Conservation (phyloP, 2,113 vertebrate species). For the Erythrolamprus reginae region DNA sequence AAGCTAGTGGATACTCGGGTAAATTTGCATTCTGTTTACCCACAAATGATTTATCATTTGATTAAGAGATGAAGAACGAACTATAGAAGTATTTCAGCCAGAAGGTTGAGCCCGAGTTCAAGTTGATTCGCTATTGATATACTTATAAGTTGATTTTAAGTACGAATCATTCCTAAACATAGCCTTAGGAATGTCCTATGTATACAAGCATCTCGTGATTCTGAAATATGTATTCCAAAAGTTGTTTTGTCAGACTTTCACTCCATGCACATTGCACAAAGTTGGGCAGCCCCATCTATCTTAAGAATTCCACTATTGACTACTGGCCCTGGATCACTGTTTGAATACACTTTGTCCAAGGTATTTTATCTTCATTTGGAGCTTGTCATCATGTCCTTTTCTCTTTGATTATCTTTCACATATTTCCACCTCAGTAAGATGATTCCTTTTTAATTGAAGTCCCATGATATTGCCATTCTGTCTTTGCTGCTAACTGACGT, state of each 20-base stretch:
- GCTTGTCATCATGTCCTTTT: constrained; percentile 5
- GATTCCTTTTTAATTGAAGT: not conserved
- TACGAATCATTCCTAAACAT: not conserved
- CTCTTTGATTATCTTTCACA: not conserved
- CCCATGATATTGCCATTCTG: not conserved
- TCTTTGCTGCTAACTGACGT: not conserved
- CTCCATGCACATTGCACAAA: not conserved
- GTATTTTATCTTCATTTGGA: constrained; percentile 17
- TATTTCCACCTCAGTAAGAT: not conserved
- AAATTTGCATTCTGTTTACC: not conserved
- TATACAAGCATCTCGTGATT: not conserved
- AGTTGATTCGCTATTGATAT: not conserved
- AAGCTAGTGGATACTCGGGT: not conserved
- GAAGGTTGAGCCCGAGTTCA: not conserved
- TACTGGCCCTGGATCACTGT: not conserved
- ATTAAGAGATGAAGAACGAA: not conserved
- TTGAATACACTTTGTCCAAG: not conserved
- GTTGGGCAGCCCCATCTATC: not conserved
- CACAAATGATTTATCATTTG: not conserved
- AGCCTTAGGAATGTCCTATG: not conserved
- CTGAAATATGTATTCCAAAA: not conserved
- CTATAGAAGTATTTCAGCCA: not conserved
- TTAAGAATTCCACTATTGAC: not conserved
- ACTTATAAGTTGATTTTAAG: not conserved
- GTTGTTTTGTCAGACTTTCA: not conserved